A percentile compares a stretch with the other conserved stretches of the same genome.
phyloP scores from a whole-genome alignment of 2,113 vertebrate genomes.

The Varanus salvator region DNA sequence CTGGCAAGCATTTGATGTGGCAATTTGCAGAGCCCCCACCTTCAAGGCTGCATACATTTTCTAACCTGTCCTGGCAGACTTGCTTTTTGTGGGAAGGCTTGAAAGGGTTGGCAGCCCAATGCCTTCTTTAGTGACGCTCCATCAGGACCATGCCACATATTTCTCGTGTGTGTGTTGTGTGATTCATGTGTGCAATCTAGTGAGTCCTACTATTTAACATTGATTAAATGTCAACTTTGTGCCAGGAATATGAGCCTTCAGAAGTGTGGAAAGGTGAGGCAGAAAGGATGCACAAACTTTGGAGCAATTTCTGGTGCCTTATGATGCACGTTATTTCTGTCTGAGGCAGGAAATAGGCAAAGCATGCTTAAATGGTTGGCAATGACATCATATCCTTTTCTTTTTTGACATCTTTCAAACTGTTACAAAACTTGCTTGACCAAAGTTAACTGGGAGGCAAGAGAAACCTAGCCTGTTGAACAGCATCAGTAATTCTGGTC shows the following conservation, averaged over 20 bases:
- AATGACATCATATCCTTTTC: no score
- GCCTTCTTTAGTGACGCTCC: not conserved
- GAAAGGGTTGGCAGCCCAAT: not conserved
- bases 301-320: not conserved
- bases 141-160: not conserved
- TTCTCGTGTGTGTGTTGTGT: not conserved
- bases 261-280: not conserved
- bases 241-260: not conserved
- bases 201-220: not conserved
- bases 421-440: not conserved
- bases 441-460: not conserved
- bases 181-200: not conserved
- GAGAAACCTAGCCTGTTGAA: not conserved
- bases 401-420: not conserved
- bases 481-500: not conserved
- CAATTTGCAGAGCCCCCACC: conserved; percentile 1
- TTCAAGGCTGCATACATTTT: not conserved
- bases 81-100: not conserved
- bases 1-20: not conserved
- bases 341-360: not conserved
- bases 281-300: not conserved
- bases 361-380: not conserved
- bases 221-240: not conserved
- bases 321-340: not conserved
- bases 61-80: not conserved